Base-by-base conservation (phyloP, 92 coral and sea anemone species). In the Siderastrea siderea region DNA sequence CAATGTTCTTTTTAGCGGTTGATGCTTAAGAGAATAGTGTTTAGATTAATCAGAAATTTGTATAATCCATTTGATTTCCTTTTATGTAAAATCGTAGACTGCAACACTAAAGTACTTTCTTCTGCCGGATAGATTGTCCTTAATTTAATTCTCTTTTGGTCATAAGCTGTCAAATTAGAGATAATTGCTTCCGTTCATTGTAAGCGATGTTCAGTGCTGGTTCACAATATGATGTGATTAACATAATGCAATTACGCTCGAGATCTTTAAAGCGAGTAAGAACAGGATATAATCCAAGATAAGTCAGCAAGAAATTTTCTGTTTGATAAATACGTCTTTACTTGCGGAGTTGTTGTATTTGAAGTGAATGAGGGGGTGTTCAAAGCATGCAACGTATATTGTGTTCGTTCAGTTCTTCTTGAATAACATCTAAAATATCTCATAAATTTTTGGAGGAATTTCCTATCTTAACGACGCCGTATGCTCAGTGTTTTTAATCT, bases 151-250 rank as follows among this genome's bases (percentile, higher is more conserved):
- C 8, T 4, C 14, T 60, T 49, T 61, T 47, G n/a, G 17, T 17
- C 43, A 0, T 51, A 51, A 51, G 48, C 7, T 12, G 79, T 44
- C 79, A 54, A 75, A 75, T 75, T 3, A 55, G 61, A 38, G 65
- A 75, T 75, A 26, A 55, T 75, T 55, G 3, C 79, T 54, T 15
- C 45, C 57, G 14, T 10, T 78, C n/a, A 78, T 47, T 61, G 57
- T 9, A 16, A 60, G n/a, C 59, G 10, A 51, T 59, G 55, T 60
- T 61, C 16, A 62, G 82, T 5, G 47, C 66, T 47, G 46, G 70
- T 38, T 4, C 70, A 61, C 66, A 61, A 7, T 17, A 17, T 65
- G 16, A 3, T 4, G 45, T 78, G 7, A 60, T 61, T 47, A 62
- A 47, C 71, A 44, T 43, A 16, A 65, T 45, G 43, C n/a, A 46